phyloP scores from a whole-genome alignment of 2,113 vertebrate genomes.

The Ibidorhyncha struthersii region DNA sequence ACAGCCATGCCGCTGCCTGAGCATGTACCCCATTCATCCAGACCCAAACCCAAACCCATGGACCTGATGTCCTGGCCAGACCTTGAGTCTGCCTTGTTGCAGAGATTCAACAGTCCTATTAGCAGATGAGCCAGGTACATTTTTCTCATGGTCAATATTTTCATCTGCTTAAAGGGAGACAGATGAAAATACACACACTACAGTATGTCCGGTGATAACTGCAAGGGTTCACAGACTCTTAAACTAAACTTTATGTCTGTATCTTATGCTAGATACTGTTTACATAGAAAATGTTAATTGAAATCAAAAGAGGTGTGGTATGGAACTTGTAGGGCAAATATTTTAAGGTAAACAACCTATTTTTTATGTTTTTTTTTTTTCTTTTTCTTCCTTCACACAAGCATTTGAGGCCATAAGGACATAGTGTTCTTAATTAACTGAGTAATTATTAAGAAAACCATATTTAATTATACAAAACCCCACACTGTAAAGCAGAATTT shows the following conservation, averaged over 20 bases:
- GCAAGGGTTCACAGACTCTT: background rate
- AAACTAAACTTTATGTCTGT: accelerated
- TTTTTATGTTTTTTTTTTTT: background rate
- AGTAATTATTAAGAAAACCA: background rate
- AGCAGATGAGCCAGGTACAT: background rate
- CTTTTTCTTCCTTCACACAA: background rate
- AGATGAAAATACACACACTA: background rate
- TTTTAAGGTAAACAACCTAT: background rate
- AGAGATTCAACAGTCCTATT: background rate
- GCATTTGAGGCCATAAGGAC: background rate
- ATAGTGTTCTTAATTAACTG: background rate
- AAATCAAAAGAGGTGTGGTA: background rate
- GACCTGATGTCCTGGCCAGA: background rate
- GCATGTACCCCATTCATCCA: background rate
- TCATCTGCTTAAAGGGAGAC: background rate
- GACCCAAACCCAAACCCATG: background rate
- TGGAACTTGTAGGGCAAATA: background rate
- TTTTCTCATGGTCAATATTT: background rate
- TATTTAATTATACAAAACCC: background rate
- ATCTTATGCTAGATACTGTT: background rate
- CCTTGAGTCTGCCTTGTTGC: background rate
- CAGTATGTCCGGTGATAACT: background rate
- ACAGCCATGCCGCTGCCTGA: background rate
- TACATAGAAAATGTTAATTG: background rate
- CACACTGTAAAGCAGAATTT: background rate